These are phyloP conservation scores for Rousettus madagascariensis DNA, from an alignment of 2,797 vertebrate species.

Conservation along the genomic window DNA sequence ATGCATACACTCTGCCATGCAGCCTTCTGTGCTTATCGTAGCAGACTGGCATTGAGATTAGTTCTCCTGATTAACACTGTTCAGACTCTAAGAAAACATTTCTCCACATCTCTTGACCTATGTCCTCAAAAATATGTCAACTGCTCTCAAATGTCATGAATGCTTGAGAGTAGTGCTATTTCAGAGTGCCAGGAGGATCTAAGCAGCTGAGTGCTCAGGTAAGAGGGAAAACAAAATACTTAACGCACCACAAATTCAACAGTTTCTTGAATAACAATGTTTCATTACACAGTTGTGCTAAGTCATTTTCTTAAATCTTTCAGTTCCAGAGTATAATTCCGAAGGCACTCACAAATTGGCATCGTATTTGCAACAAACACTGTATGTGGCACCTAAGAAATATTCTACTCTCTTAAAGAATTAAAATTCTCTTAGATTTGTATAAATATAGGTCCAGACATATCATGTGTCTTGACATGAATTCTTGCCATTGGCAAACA, in stretches of 20 bases:
- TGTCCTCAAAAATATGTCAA: background rate
- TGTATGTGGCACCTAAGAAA: background rate
- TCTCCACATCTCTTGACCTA: background rate
- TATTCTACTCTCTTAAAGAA: background rate
- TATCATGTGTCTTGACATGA: background rate
- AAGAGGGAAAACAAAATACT: background rate
- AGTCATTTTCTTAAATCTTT: background rate
- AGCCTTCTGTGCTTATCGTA: background rate
- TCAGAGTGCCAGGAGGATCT: background rate
- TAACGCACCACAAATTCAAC: background rate
- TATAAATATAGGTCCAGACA: background rate
- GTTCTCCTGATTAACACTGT: background rate
- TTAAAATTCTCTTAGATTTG: background rate
- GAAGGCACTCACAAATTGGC: background rate
- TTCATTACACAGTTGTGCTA: background rate
- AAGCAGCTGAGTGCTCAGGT: background rate
- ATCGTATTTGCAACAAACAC: background rate
- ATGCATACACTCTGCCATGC: no score
- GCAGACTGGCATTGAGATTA: background rate
- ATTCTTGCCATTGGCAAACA: background rate
- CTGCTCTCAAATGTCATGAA: background rate
- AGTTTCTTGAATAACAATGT: background rate
- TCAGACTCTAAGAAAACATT: background rate
- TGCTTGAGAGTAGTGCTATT: background rate
- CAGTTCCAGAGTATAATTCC: background rate